Evolutionary conservation across 2,888 invertebrate species (phyloP).

Genomic region (Dendrolimus houi): DNA sequence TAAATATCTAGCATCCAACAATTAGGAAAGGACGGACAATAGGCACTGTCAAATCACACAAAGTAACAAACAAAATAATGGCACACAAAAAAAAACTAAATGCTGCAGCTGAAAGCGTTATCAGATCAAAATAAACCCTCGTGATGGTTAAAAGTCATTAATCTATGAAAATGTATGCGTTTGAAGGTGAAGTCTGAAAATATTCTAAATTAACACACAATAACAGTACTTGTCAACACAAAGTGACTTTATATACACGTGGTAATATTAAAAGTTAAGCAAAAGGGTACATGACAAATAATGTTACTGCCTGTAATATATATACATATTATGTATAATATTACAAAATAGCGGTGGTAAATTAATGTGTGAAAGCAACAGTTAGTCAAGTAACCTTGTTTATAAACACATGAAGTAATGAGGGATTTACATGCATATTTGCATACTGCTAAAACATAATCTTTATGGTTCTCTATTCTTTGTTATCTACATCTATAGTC

Average conservation of each 20-base stretch:
- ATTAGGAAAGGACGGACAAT: constrained; percentile 47
- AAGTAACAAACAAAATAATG: constrained; percentile 27
- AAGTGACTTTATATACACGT: background rate
- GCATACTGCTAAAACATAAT: constrained; percentile 48
- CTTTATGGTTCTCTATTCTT: constrained; percentile 42
- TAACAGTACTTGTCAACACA: background rate
- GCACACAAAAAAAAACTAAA: constrained; percentile 31
- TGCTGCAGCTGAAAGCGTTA: constrained; percentile 36
- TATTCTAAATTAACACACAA: constrained; percentile 1
- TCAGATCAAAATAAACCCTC: background rate
- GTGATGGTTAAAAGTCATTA: background rate
- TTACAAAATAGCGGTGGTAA: constrained; percentile 31
- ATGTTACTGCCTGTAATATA: background rate
- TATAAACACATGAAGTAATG: constrained; percentile 75
- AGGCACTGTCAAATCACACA: constrained; percentile 30
- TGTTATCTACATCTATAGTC: constrained; percentile 64
- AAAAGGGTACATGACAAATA: background rate
- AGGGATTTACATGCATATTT: constrained; percentile 63
- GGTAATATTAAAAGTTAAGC: background rate
- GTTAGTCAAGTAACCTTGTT: constrained; percentile 75
- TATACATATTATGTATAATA: background rate
- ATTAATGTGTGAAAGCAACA: constrained; percentile 44
- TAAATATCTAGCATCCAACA: constrained; percentile 51
- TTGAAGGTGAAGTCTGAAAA: background rate
- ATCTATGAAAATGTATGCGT: background rate